Percentiles rank a stretch among this genome's conserved stretches.
phyloP scores from a whole-genome alignment of 1,140 invertebrate species.

The Matsumurasca onukii region DNA sequence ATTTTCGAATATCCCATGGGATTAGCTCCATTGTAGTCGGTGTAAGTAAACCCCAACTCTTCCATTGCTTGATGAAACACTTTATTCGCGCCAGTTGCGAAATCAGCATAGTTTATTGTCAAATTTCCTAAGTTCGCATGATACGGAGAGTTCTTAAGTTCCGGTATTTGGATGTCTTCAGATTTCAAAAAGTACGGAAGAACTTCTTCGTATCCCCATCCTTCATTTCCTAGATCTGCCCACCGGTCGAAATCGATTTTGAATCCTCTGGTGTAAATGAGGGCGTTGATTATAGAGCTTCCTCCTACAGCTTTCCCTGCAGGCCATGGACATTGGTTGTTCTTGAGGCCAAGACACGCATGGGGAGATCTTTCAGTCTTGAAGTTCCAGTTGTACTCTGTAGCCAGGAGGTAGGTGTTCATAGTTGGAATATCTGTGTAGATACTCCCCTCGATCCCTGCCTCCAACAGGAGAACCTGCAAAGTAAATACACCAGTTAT shows the following conservation, averaged over 20 bases:
- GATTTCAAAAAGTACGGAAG: conserved; percentile 66
- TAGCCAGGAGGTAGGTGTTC: conserved; percentile 52
- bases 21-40: conserved; percentile 63
- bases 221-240: conserved; percentile 63
- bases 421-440: conserved; percentile 30
- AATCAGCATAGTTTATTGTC: conserved; percentile 50
- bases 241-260: conserved; percentile 72
- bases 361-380: conserved; percentile 50
- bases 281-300: conserved; percentile 76
- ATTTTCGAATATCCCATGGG: conserved; percentile 53
- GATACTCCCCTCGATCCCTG: conserved; percentile 63
- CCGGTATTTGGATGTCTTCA: conserved; percentile 55
- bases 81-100: conserved; percentile 54
- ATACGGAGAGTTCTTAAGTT: conserved; percentile 51
- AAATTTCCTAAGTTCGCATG: conserved; percentile 60
- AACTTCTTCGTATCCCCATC: conserved; percentile 67
- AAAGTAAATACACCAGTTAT: too few relatives aligned
- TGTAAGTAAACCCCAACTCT: conserved; percentile 59
- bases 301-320: conserved; percentile 68
- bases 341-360: conserved; percentile 53
- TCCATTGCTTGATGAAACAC: conserved; percentile 64
- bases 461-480: conserved; percentile 56
- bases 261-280: conserved; percentile 85
- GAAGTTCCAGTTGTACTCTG: conserved; percentile 67
- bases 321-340: conserved; percentile 56